These are phyloP conservation scores for Anolis apletophallus DNA, from an alignment of 2,797 vertebrate genomes.

Conservation along the genomic window DNA sequence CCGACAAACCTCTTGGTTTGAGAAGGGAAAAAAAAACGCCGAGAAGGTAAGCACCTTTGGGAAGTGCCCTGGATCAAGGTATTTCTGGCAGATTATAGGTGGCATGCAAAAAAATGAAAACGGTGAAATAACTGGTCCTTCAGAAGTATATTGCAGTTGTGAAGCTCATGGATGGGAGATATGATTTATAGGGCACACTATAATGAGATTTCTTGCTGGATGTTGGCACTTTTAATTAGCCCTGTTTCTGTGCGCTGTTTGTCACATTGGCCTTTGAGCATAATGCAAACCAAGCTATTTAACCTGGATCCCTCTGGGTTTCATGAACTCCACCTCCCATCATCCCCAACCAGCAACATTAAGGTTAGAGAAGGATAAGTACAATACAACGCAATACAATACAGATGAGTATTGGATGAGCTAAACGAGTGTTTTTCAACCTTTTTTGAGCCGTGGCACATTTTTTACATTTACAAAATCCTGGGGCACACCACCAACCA, in stretches of 20 bases:
- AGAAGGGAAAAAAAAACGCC: neutral
- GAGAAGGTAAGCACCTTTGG: slow-evolving; percentile 20
- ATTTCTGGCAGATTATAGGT: neutral
- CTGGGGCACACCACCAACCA: too few relatives aligned
- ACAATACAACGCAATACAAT: too few relatives aligned
- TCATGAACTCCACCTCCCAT: neutral
- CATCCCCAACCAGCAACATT: too few relatives aligned
- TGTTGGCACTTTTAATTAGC: neutral
- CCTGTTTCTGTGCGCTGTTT: neutral
- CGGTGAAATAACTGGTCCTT: neutral
- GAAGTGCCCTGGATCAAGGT: slow-evolving; percentile 18
- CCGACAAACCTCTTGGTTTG: slow-evolving; percentile 38
- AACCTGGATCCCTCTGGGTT: neutral
- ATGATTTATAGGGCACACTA: neutral
- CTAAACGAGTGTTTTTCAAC: too few relatives aligned
- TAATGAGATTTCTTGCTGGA: neutral
- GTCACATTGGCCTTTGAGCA: neutral
- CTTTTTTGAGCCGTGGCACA: too few relatives aligned
- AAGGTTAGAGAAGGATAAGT: too few relatives aligned
- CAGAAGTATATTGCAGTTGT: neutral
- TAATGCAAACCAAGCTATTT: too few relatives aligned
- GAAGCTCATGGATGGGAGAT: neutral
- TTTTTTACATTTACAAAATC: too few relatives aligned
- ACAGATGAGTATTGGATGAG: too few relatives aligned
- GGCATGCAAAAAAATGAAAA: neutral